These are phyloP conservation scores for Watsonalla binaria DNA, from an alignment of 2,888 invertebrate species.

Conservation along the genomic window DNA sequence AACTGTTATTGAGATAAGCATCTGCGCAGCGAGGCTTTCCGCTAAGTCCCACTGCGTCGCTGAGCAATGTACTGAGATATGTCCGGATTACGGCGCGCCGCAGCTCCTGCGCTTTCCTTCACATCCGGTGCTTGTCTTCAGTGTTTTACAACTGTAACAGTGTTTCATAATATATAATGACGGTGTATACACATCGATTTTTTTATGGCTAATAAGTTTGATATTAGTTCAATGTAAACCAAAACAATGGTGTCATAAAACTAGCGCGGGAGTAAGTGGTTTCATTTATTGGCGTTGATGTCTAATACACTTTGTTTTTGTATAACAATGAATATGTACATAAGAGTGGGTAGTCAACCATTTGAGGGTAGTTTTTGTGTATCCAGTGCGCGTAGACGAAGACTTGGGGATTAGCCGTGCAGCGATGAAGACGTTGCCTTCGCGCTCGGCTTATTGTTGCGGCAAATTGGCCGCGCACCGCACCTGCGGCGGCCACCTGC, in stretches of 20 bases:
- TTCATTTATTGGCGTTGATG: no score
- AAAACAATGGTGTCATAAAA: no score
- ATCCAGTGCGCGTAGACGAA: conserved; percentile 29
- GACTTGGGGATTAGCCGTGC: conserved; percentile 34
- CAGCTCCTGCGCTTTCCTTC: conserved; percentile 49
- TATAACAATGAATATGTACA: not conserved
- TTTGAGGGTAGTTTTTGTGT: not conserved
- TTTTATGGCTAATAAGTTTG: no score
- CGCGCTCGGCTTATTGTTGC: conserved; percentile 34
- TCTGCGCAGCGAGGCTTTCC: conserved; percentile 73
- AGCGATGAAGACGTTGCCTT: conserved; percentile 20
- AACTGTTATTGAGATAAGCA: conserved; percentile 79
- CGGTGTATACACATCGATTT: not conserved
- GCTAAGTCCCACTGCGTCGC: conserved; percentile 75
- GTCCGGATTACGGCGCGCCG: conserved; percentile 67
- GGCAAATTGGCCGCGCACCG: conserved; percentile 52
- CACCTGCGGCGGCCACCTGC: conserved; percentile 65
- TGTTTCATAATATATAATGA: conserved; percentile 41
- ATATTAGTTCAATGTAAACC: no score
- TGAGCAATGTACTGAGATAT: conserved; percentile 76
- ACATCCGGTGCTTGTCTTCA: conserved; percentile 59
- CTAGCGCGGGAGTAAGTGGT: no score
- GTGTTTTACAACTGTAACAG: conserved; percentile 64
- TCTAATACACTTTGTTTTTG: no score
- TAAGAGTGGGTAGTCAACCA: not conserved